A percentile compares a stretch with the other conserved stretches of the same genome.
These are phyloP conservation scores for Tetragnatha montana DNA, from an alignment of 2,888 invertebrate genomes.

Conservation along the genomic window DNA sequence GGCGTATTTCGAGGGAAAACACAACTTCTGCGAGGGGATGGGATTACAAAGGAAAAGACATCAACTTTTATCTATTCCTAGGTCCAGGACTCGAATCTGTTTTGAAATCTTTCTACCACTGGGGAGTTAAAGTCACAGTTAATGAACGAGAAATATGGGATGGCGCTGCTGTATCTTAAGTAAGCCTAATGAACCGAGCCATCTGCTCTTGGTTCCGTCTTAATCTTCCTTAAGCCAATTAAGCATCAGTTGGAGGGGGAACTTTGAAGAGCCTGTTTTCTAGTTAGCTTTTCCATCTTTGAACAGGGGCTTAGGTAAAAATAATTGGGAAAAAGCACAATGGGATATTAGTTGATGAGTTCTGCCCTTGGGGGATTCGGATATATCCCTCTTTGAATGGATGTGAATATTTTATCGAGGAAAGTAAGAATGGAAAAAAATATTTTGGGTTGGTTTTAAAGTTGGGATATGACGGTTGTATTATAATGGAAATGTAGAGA, in stretches of 20 bases:
- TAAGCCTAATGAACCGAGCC: slow-evolving; percentile 35
- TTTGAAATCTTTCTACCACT: slow-evolving; percentile 25
- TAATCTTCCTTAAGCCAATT: slow-evolving; percentile 27
- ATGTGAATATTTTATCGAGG: too few species aligned
- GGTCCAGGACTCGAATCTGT: neutral
- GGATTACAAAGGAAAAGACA: neutral
- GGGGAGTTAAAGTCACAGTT: slow-evolving; percentile 41
- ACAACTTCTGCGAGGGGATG: neutral
- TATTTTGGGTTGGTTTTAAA: too few species aligned
- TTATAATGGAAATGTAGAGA: too few species aligned
- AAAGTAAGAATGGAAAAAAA: too few species aligned
- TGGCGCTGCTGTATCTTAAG: slow-evolving; percentile 1
- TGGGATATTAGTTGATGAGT: neutral
- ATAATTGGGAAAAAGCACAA: neutral
- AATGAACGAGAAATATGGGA: slow-evolving; percentile 34
- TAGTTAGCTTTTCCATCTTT: neutral
- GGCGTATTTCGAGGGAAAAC: too few species aligned
- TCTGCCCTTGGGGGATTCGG: neutral
- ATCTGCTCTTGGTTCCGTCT: slow-evolving; percentile 17
- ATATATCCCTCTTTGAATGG: neutral
- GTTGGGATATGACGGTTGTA: too few species aligned
- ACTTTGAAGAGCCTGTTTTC: neutral
- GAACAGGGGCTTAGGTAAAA: neutral
- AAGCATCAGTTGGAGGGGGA: too few species aligned
- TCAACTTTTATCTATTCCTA: neutral